Base-by-base conservation (phyloP, 2,113 vertebrate genomes). In the Elaphurus davidianus region DNA sequence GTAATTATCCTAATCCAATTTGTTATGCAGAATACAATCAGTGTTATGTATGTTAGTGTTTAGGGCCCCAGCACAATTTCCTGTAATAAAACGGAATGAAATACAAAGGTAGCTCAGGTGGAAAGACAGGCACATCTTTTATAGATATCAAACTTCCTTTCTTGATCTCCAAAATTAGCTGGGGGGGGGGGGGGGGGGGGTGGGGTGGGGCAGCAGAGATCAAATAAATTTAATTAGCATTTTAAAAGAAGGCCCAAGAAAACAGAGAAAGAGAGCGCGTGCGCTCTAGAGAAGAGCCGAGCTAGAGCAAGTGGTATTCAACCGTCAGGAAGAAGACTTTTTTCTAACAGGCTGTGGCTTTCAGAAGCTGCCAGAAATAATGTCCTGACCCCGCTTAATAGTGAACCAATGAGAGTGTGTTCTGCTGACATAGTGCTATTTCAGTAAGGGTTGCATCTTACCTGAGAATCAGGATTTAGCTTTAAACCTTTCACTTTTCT, bases 1-100 rank as follows among this genome's bases (percentile, higher is more conserved):
- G 94, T 98, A 98, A 98, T 98, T 98, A 98, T 98, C 98, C 95
- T 98, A 98, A 98, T 98, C 97, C 96, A 98, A 98, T 98, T 98
- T 98, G 97, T 98, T 97, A 98, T 97, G 97, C 98, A 98, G 94
- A 98, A 98, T 98, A 97, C 95, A 98, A 98, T 98, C 98, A 97
- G 92, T 94, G 91, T 97, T 98, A 97, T 97, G 90, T 97, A 94
- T 98, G 98, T 97, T 97, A 97, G 92, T 97, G 94, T 98, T 98
- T 98, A 98, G 96, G 91, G 94, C 86, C 94, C 89, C 4, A 2
- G 96, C 96, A 97, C 95, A 93, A 98, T 98, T 98, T 98, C 96
- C 91, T 97, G 91, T 95, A 98, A 97, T 97, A 97, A 98, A 98
- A 96, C 33, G 62, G 93, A 97, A 95, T 93, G 97, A 98, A 97